A percentile compares a stretch with the other conserved stretches of the same genome.
These are phyloP conservation scores for Neuroterus valhalla DNA, from an alignment of 1,140 invertebrate genomes.

Conservation along the genomic window DNA sequence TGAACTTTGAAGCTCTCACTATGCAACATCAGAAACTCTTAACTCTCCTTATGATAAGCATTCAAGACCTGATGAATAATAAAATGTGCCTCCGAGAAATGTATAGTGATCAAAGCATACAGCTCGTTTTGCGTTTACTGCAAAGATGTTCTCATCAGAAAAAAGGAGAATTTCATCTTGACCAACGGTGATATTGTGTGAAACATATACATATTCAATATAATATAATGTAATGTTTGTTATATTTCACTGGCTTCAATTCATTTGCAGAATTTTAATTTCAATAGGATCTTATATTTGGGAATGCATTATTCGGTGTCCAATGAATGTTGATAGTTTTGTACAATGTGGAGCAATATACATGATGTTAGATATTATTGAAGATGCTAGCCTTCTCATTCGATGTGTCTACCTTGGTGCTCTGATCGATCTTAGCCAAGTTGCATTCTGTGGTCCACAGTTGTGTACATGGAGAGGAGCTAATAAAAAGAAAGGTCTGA, in stretches of 20 bases:
- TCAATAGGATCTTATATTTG: slow-evolving; percentile 59
- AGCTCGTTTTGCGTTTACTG: slow-evolving; percentile 47
- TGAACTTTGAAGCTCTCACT: slow-evolving; percentile 46
- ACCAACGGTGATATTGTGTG: slow-evolving; percentile 56
- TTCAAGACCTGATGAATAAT: slow-evolving; percentile 50
- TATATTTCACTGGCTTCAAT: background rate
- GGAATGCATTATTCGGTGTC: slow-evolving; percentile 53
- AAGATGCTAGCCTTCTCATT: slow-evolving; percentile 43
- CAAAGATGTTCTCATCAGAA: slow-evolving; percentile 46
- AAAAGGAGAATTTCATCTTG: slow-evolving; percentile 54
- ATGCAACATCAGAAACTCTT: slow-evolving; percentile 54
- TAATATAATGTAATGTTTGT: no score
- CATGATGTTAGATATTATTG: slow-evolving; percentile 53
- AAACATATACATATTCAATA: no score
- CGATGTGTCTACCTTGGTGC: slow-evolving; percentile 58
- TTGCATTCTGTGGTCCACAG: slow-evolving; percentile 46
- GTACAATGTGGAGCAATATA: slow-evolving; percentile 49
- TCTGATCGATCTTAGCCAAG: slow-evolving; percentile 56
- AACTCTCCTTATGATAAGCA: slow-evolving; percentile 48
- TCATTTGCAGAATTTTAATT: slow-evolving; percentile 55
- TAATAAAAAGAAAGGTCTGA: slow-evolving; percentile 54
- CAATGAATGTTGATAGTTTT: slow-evolving; percentile 49
- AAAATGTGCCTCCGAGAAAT: slow-evolving; percentile 35
- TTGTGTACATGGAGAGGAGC: slow-evolving; percentile 61
- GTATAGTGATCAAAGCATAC: slow-evolving; percentile 45